Base-by-base conservation (phyloP, 2,797 vertebrate species). In the Calcarius lapponicus region DNA sequence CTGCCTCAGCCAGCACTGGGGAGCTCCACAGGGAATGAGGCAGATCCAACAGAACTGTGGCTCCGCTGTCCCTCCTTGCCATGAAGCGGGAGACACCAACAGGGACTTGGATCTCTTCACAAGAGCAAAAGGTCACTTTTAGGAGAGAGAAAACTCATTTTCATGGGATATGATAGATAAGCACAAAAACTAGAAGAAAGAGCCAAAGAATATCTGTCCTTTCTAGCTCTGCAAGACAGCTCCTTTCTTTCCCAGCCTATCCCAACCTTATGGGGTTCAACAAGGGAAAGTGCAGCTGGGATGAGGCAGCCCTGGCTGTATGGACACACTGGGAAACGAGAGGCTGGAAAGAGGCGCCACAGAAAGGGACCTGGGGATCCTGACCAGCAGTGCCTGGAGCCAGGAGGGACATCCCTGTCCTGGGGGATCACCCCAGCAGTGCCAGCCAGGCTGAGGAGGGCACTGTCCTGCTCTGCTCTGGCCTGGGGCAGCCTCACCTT, bases 221-320 rank as follows among this genome's bases (percentile, higher is more conserved):
- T 13, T 43, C 40, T 8, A 28, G 7, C 56, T 66, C 16, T 6
- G 4, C 19, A 42, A 45, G 71, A 28, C 0, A 0, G 54, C 48
- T 76, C 60, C 25, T 54, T 75, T 45, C 13, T n/a, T 31, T 29
- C 28, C 25, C 31, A 53, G 45, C 60, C 51, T 11, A 32, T 3
- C 19, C 24, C 62, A 69, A 7, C 10, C 38, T 6, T 5, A 3
- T 3, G 11, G 24, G 34, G 24, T 4, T 54, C 56, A 54, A 17
- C 17, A 78, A 10, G 9, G 40, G 47, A 7, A 45, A 53, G 22
- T 20, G 24, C 29, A 11, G 16, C 28, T 0, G 0, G 47, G 20
- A 20, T 54, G 48, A 10, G 40, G 7, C 19, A 47, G 5, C 19
- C 64, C 28, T 16, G 53, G 9, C 2, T 58, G 32, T n/a, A 29